Evolutionary conservation across 2,113 vertebrate species (phyloP).

Genomic region (Sorex araneus): DNA sequence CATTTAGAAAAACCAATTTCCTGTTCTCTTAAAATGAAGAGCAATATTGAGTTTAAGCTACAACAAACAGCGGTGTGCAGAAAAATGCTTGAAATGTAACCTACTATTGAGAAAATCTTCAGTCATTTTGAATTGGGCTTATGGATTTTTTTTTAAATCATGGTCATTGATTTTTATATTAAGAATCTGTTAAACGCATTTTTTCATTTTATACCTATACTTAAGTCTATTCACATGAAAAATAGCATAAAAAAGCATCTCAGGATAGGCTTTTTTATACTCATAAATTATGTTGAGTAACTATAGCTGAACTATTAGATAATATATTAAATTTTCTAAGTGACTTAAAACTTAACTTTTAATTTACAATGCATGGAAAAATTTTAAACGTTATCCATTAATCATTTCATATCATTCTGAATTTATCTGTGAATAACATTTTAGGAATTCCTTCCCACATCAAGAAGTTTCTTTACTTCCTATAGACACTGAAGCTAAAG

Average conservation of each 20-base stretch:
- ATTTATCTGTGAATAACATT: background rate
- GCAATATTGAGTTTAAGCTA: background rate
- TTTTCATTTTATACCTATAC: background rate
- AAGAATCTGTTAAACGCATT: background rate
- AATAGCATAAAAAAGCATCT: background rate
- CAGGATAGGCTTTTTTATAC: background rate
- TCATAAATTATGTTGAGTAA: background rate
- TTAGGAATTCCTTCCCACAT: background rate
- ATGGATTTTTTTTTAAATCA: background rate
- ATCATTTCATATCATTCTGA: background rate
- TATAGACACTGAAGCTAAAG: background rate
- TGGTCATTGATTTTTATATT: constrained; percentile 3
- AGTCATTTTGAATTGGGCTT: background rate
- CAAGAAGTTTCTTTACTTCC: background rate
- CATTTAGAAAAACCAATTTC: constrained; percentile 59
- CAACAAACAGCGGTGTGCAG: background rate
- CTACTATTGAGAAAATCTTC: background rate
- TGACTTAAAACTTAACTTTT: background rate
- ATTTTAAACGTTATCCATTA: background rate
- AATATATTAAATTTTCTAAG: constrained; percentile 19
- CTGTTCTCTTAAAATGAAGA: constrained; percentile 14
- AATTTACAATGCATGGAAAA: background rate
- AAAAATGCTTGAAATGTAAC: too few relatives aligned
- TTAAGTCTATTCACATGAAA: constrained; percentile 19
- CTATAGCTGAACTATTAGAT: background rate